Percentiles rank a stretch among this genome's conserved stretches.
Conservation (phyloP, 2,888 invertebrate genomes). For the Emmelina monodactyla region DNA sequence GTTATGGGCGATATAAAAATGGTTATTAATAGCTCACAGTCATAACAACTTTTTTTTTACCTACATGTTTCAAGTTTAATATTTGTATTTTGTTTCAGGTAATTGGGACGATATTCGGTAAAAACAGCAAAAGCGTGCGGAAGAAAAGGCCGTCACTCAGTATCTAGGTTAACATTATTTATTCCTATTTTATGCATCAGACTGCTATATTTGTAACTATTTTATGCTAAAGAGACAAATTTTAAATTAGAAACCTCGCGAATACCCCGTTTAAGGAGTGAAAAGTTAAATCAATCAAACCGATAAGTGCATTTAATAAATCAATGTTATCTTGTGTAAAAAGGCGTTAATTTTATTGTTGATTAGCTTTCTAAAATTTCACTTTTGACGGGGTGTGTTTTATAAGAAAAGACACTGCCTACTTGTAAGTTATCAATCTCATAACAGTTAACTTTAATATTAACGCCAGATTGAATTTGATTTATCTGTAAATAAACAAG, state of each 20-base stretch:
- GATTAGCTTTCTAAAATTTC: not conserved
- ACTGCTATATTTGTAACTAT: constrained; percentile 3
- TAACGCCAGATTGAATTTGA: not conserved
- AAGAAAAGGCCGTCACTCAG: constrained; percentile 81
- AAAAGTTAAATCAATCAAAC: not conserved
- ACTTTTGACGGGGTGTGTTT: not conserved
- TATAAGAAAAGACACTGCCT: not conserved
- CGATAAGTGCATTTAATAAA: not conserved
- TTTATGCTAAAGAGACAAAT: not conserved
- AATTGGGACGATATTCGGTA: constrained; percentile 81
- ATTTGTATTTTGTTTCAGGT: constrained; percentile 37
- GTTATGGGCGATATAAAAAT: too few species aligned
- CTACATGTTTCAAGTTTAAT: too few species aligned
- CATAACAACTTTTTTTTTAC: too few species aligned
- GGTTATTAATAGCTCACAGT: too few species aligned
- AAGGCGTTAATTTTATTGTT: constrained; percentile 1
- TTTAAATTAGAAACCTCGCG: not conserved
- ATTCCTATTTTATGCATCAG: constrained; percentile 18
- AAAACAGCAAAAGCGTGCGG: constrained; percentile 77
- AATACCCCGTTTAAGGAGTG: not conserved
- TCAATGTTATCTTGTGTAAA: not conserved
- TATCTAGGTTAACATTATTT: constrained; percentile 60
- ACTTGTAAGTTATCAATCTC: not conserved
- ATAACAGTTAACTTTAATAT: not conserved
- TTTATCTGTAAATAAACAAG: constrained; percentile 18